Conservation (phyloP, 2,797 vertebrate species). For the Thalassophryne amazonica region DNA sequence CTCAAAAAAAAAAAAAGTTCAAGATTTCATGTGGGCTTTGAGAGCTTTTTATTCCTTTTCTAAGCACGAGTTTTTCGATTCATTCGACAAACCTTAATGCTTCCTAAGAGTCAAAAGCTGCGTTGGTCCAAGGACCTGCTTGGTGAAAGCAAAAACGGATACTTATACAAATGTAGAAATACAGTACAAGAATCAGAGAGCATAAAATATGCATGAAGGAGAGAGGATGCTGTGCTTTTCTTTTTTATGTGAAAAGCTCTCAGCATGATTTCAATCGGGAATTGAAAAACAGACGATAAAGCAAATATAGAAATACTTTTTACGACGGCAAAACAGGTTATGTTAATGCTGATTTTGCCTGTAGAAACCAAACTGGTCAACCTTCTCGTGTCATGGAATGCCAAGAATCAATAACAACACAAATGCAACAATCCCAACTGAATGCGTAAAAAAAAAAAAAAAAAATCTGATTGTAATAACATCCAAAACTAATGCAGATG, state of each 20-base stretch:
- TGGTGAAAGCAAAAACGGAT: conserved; percentile 53
- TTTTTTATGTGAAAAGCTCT: conserved; percentile 59
- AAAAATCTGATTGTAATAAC: too few relatives aligned
- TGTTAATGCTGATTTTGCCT: conserved; percentile 2
- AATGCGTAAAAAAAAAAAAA: too few relatives aligned
- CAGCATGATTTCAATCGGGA: conserved; percentile 65
- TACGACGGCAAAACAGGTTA: conserved; percentile 3
- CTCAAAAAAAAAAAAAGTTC: conserved; percentile 56
- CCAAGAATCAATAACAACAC: too few relatives aligned
- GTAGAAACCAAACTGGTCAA: background rate
- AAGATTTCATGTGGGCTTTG: conserved; percentile 71
- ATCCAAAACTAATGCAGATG: too few relatives aligned
- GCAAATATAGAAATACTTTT: conserved; percentile 59
- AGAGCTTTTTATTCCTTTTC: conserved; percentile 59
- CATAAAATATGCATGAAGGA: conserved; percentile 69
- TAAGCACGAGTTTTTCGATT: conserved; percentile 52
- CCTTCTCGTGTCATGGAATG: background rate
- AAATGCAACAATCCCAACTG: too few relatives aligned
- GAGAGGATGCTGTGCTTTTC: conserved; percentile 58
- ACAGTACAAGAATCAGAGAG: conserved; percentile 60
- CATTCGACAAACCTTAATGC: conserved; percentile 61
- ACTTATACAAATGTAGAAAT: conserved; percentile 69
- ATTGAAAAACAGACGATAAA: conserved; percentile 42
- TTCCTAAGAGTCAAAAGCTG: conserved; percentile 56
- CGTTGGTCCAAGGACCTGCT: conserved; percentile 54